Evolutionary conservation across 2,888 invertebrate genomes (phyloP).

Genomic region (Rhagonycha lutea): DNA sequence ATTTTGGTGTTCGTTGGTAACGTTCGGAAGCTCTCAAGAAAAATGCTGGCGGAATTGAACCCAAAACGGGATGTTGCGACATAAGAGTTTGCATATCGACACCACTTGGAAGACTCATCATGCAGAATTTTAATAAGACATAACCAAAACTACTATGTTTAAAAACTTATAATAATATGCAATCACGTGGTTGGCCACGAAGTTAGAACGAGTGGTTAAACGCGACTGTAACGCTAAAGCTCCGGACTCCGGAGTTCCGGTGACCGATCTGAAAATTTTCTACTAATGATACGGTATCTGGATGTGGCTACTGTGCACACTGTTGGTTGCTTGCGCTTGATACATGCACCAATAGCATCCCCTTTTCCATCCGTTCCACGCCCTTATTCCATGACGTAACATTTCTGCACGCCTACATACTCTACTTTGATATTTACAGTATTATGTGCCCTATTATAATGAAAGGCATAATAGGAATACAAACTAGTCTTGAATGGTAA

Average conservation of each 20-base stretch:
- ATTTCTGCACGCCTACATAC: constrained; percentile 19
- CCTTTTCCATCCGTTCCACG: constrained; percentile 28
- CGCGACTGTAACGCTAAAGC: constrained; percentile 6
- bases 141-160: constrained; percentile 1
- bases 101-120: constrained; percentile 83
- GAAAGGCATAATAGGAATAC: constrained; percentile 52
- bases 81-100: constrained; percentile 86
- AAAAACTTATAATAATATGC: background rate
- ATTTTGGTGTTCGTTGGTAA: constrained; percentile 95
- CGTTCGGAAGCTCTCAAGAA: constrained; percentile 87
- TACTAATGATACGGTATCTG: constrained; percentile 33
- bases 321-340: constrained; percentile 52
- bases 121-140: constrained; percentile 1
- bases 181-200: background rate
- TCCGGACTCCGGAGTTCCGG: constrained; percentile 30
- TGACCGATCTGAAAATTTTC: constrained; percentile 30
- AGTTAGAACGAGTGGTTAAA: constrained; percentile 1
- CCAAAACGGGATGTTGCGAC: constrained; percentile 82
- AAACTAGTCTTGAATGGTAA: constrained; percentile 54
- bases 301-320: constrained; percentile 42
- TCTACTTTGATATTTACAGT: constrained; percentile 49
- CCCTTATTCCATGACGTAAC: constrained; percentile 37
- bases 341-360: constrained; percentile 48
- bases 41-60: constrained; percentile 83
- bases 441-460: constrained; percentile 50